phyloP scores from a whole-genome alignment of 1,140 invertebrate genomes.

The Hyles euphorbiae region DNA sequence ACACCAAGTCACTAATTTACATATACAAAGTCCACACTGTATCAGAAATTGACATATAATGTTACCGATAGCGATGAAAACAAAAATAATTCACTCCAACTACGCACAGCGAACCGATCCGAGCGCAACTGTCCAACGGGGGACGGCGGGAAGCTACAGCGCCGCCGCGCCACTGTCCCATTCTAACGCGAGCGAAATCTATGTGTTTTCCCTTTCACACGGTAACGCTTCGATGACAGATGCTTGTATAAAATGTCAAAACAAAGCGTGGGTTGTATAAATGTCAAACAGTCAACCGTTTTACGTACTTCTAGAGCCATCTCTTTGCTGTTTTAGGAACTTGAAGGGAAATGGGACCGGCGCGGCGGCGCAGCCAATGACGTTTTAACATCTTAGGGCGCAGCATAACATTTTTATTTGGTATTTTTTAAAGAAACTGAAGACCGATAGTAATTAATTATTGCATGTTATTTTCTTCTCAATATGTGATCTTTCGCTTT shows the following conservation, averaged over 20 bases:
- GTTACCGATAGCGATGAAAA: conserved; percentile 37
- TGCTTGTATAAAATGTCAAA: conserved; percentile 56
- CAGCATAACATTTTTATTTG: too few species aligned
- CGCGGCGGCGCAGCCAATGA: too few species aligned
- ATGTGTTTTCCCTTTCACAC: conserved; percentile 36
- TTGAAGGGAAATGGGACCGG: conserved; percentile 2
- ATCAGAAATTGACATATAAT: conserved; percentile 32
- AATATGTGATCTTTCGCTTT: too few species aligned
- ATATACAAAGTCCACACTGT: conserved; percentile 29
- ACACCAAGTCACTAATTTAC: conserved; percentile 32
- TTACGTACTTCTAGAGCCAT: conserved; percentile 35
- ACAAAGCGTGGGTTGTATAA: conserved; percentile 69
- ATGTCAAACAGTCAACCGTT: conserved; percentile 58
- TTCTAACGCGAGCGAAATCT: conserved; percentile 21
- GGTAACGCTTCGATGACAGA: conserved; percentile 54
- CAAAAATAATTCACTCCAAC: conserved; percentile 44
- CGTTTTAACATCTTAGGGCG: too few species aligned
- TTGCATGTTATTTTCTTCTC: too few species aligned
- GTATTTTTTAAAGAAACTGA: too few species aligned
- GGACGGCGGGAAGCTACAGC: conserved; percentile 68
- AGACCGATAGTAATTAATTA: too few species aligned
- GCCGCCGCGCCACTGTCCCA: conserved; percentile 58
- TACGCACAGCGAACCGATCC: conserved; percentile 57
- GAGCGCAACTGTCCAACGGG: conserved; percentile 59
- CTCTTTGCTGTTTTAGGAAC: conserved; percentile 21